Conservation (phyloP, 2,888 invertebrate genomes). For the Rhyacophila evoluta region DNA sequence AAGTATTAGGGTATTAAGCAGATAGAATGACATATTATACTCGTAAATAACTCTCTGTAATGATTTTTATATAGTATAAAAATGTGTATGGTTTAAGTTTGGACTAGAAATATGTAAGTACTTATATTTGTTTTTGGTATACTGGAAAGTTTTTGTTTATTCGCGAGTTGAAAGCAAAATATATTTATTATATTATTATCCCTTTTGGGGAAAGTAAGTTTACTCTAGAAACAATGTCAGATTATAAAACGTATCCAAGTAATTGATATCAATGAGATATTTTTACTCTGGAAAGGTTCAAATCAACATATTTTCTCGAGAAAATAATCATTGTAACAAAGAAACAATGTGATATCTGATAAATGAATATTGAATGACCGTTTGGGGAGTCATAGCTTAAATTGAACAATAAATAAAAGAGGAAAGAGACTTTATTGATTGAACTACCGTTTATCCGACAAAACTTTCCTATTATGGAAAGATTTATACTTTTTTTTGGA, state of each 20-base stretch:
- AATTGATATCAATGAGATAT: not conserved
- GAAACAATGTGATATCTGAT: not conserved
- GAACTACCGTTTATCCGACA: no score
- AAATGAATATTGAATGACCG: constrained; percentile 9
- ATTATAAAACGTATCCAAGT: not conserved
- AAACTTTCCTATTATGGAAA: no score
- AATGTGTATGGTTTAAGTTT: no score
- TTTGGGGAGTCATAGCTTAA: not conserved
- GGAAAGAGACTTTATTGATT: no score
- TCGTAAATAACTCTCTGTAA: no score
- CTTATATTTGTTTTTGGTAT: no score
- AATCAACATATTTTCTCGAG: not conserved
- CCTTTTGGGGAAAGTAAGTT: not conserved
- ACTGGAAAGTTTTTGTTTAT: not conserved
- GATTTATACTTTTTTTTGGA: no score
- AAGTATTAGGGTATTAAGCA: no score
- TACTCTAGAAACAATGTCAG: not conserved
- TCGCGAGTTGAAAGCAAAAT: not conserved
- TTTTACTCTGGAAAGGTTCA: not conserved
- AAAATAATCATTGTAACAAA: not conserved
- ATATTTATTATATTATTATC: not conserved
- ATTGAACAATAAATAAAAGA: not conserved
- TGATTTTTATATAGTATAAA: no score
- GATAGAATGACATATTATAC: no score
- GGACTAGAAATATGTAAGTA: no score